phyloP scores from a whole-genome alignment of 2,888 invertebrate species.

The Microplitis manilae region DNA sequence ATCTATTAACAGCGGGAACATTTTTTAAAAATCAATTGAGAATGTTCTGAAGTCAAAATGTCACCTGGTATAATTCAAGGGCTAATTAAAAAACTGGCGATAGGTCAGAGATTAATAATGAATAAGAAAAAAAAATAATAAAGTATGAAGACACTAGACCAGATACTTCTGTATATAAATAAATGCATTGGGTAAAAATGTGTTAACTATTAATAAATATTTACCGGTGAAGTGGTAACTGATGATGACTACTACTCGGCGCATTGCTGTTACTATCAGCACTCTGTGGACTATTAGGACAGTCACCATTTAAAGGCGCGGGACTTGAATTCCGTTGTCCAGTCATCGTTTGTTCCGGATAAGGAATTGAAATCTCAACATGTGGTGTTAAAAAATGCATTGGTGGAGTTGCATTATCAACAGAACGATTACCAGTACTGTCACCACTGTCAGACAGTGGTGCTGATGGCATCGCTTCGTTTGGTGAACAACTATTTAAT shows the following conservation, averaged over 20 bases:
- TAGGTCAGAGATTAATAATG: no score
- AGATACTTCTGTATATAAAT: neutral
- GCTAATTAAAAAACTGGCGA: no score
- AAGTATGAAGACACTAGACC: neutral
- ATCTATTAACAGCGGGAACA: no score
- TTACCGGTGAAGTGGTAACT: slow-evolving; percentile 62
- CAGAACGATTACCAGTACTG: slow-evolving; percentile 84
- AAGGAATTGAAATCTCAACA: slow-evolving; percentile 92
- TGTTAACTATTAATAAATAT: slow-evolving; percentile 25
- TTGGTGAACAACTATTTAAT: slow-evolving; percentile 77
- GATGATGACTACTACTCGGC: slow-evolving; percentile 80
- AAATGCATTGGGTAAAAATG: neutral
- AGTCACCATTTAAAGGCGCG: slow-evolving; percentile 78
- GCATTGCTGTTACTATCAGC: slow-evolving; percentile 84
- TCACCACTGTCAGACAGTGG: slow-evolving; percentile 89
- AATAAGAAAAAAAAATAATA: neutral
- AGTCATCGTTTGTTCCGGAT: slow-evolving; percentile 78
- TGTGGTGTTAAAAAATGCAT: slow-evolving; percentile 94
- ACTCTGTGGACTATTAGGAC: slow-evolving; percentile 85
- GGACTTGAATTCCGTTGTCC: slow-evolving; percentile 64
- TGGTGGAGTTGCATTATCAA: slow-evolving; percentile 90
- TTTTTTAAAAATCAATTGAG: no score
- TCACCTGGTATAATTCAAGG: no score
- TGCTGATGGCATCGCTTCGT: slow-evolving; percentile 80
- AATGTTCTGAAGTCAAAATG: no score